phyloP scores from a whole-genome alignment of 2,797 vertebrate species.

The Cetoscarus ocellatus region DNA sequence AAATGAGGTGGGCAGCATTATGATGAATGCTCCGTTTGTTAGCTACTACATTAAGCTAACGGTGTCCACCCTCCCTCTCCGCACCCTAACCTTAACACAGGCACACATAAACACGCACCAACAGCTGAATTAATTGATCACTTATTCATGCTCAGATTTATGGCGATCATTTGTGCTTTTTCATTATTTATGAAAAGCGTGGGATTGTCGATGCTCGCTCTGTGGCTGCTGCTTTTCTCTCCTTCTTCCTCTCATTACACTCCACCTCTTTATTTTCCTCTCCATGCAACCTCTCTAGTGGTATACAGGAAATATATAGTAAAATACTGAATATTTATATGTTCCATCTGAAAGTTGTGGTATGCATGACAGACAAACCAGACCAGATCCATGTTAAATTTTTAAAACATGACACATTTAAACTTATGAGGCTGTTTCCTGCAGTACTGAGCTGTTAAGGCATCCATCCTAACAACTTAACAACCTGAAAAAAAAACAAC shows the following conservation, averaged over 20 bases:
- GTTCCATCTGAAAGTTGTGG: too few species aligned
- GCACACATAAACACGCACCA: conserved; percentile 1
- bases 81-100: conserved; percentile 18
- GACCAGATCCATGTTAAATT: too few species aligned
- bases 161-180: conserved; percentile 23
- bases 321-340: too few species aligned
- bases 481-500: too few species aligned
- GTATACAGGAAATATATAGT: too few species aligned
- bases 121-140: conserved; percentile 37
- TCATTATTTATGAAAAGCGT: conserved; percentile 42
- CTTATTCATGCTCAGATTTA: conserved; percentile 40
- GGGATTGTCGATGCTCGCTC: conserved; percentile 3
- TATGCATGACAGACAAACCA: too few species aligned
- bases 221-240: neutral
- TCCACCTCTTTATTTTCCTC: too few species aligned
- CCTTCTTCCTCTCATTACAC: neutral
- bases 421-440: too few species aligned
- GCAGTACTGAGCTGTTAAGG: too few species aligned
- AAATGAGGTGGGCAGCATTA: conserved; percentile 13
- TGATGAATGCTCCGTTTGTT: conserved; percentile 76
- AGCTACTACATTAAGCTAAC: conserved; percentile 67
- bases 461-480: too few species aligned
- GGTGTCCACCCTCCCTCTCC: neutral
- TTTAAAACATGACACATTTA: too few species aligned
- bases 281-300: too few species aligned